Base-by-base conservation (phyloP, 2,888 invertebrate species). In the Stegana nigrithorax region DNA sequence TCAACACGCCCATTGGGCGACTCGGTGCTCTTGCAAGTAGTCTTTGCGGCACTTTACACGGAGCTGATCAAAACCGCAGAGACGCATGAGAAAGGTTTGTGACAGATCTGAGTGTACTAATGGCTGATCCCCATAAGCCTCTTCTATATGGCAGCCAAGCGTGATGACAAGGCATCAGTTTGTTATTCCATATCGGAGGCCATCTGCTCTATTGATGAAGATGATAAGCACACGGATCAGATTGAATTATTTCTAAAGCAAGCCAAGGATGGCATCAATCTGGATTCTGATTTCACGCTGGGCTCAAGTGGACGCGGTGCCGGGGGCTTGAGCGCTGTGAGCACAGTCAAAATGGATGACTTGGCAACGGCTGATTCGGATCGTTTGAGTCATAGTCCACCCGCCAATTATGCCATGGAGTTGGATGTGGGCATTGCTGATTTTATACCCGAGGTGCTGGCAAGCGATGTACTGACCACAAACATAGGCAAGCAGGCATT, bases 131-230 rank as follows among this genome's bases (percentile, higher is more conserved):
- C n/a, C n/a, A n/a, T n/a, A n/a, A n/a, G n/a, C n/a, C n/a, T n/a
- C n/a, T n/a, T n/a, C n/a, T n/a, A n/a, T n/a, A n/a, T n/a, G n/a
- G n/a, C 51, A 78, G 81, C 69, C 6, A 71, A 77, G 25, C 68
- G 72, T 19, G 63, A 68, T n/a, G 69, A 71, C 5, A 84, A 88
- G 0, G 87, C 89, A 0, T 87, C 88, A 0, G 88, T 91, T 51
- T 92, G 92, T 0, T 87, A 91, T n/a, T 91, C 92, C 0, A 84
- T 93, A 6, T 92, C 92, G 0, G 94, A 94, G 83, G 91, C 92
- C 0, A 87, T 94, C 12, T 94, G 94, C 78, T 91, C 90, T 21
- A 89, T 94, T 56, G 93, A 93, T 80, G 93, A 93, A 73, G 92
- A 92, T 64, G 90, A 93, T 78, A 92, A 92, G 72, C 93, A 93